Base-by-base conservation (phyloP, 2,888 invertebrate species). In the Eueremaeus valkanovi region DNA sequence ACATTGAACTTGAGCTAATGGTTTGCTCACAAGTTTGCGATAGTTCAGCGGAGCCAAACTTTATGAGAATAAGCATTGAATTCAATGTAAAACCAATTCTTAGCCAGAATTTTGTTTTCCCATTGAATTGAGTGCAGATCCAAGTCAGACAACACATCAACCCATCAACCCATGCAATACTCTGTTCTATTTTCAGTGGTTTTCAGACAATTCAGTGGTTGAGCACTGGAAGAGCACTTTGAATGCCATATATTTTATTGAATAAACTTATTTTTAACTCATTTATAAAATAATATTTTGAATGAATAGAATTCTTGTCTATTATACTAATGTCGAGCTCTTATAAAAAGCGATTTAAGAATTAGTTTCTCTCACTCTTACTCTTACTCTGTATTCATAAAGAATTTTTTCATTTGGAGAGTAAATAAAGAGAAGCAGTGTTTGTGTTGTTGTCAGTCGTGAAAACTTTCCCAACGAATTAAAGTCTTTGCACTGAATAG, bases 391-490 rank as follows among this genome's bases (percentile, higher is more conserved):
- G 5, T 49, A 49, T n/a, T n/a, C n/a, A n/a, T n/a, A n/a, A n/a
- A n/a, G n/a, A 49, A 21, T 21, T 21, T 49, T 49, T 49, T 49
- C 49, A 49, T 49, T 49, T 49, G 49, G 49, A 49, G 21, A 49
- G 49, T 49, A 49, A 49, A 49, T 49, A 49, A 49, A 49, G 49
- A 49, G 49, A 49, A 49, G 49, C 49, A 49, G 49, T 49, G 49
- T 18, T 49, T 49, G 49, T 49, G 49, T 49, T 49, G 49, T 21
- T n/a, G 49, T 49, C 49, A 49, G 21, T 49, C 49, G 49, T 49
- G 49, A 49, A 49, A 49, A 49, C 49, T 49, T 49, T 49, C 49
- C 49, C 49, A 49, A n/a, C n/a, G n/a, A n/a, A n/a, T n/a, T n/a
- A n/a, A n/a, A n/a, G n/a, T n/a, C n/a, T n/a, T n/a, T n/a, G n/a